Evolutionary conservation across 2,797 vertebrate genomes (phyloP).

Genomic region (Sciaenops ocellatus): DNA sequence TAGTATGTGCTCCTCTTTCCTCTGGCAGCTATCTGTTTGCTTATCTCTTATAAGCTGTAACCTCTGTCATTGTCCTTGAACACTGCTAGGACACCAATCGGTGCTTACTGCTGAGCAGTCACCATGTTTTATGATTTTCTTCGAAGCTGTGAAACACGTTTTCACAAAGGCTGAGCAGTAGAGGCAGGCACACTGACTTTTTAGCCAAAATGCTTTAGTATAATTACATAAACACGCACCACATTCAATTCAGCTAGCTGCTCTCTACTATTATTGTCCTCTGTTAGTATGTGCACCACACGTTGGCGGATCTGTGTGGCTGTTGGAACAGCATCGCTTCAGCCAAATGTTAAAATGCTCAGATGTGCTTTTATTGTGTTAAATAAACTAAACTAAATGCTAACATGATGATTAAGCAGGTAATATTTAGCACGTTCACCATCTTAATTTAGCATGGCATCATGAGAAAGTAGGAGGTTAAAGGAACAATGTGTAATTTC

Average conservation of each 20-base stretch:
- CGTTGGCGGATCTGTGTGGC: neutral
- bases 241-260: conserved; percentile 21
- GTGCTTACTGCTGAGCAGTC: conserved; percentile 17
- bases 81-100: conserved; percentile 25
- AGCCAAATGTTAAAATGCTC: neutral
- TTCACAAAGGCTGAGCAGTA: conserved; percentile 21
- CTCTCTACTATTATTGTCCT: neutral
- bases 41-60: conserved; percentile 4
- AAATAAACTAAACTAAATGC: conserved; percentile 1
- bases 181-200: conserved; percentile 23
- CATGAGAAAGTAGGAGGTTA: neutral
- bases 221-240: conserved; percentile 22
- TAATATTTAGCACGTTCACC: neutral
- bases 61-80: conserved; percentile 55
- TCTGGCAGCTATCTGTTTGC: conserved; percentile 30
- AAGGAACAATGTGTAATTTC: neutral
- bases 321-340: neutral
- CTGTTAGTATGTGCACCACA: neutral
- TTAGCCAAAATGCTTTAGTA: conserved; percentile 25
- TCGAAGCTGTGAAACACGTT: conserved; percentile 19
- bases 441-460: neutral
- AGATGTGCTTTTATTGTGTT: neutral
- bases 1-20: neutral
- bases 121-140: conserved; percentile 59
- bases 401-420: neutral